Evolutionary conservation across 2,888 invertebrate genomes (phyloP).

Genomic region (Pilophorus perplexus): DNA sequence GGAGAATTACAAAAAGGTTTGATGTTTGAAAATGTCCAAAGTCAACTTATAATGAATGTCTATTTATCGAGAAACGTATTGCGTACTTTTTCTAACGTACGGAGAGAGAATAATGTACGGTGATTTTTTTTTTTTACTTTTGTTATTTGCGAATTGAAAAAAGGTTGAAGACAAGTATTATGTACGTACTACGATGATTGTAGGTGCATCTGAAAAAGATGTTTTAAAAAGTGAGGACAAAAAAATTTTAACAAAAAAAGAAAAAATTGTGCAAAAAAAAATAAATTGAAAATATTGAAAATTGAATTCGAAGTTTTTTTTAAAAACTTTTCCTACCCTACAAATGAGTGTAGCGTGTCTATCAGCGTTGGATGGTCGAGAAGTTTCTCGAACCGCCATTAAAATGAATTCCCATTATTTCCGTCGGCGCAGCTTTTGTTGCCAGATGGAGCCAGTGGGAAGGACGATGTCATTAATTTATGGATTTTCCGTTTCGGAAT

Average conservation of each 20-base stretch:
- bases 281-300: slow-evolving; percentile 8
- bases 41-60: slow-evolving; percentile 20
- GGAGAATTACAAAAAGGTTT: slow-evolving; percentile 5
- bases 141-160: slow-evolving; percentile 45
- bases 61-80: slow-evolving; percentile 17
- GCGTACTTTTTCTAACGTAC: slow-evolving; percentile 6
- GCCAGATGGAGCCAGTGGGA: too few species aligned
- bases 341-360: too few species aligned
- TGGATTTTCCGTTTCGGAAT: too few species aligned
- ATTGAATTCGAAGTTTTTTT: slow-evolving; percentile 11
- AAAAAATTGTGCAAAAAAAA: slow-evolving; percentile 21
- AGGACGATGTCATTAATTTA: too few species aligned
- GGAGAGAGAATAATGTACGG: background rate
- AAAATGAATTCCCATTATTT: slow-evolving; percentile 9
- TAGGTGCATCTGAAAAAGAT: slow-evolving; percentile 7
- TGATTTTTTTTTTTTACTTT: slow-evolving; percentile 42
- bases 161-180: slow-evolving; percentile 33
- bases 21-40: slow-evolving; percentile 40
- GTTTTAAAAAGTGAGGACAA: background rate
- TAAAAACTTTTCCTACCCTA: too few species aligned
- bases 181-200: slow-evolving; percentile 31
- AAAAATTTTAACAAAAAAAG: slow-evolving; percentile 13
- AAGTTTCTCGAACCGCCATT: background rate
- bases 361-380: too few species aligned
- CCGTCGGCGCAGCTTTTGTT: too few species aligned